A percentile compares a stretch with the other conserved stretches of the same genome.
Evolutionary conservation across 2,797 vertebrate genomes (phyloP).

Genomic region (Sebastes itinus): DNA sequence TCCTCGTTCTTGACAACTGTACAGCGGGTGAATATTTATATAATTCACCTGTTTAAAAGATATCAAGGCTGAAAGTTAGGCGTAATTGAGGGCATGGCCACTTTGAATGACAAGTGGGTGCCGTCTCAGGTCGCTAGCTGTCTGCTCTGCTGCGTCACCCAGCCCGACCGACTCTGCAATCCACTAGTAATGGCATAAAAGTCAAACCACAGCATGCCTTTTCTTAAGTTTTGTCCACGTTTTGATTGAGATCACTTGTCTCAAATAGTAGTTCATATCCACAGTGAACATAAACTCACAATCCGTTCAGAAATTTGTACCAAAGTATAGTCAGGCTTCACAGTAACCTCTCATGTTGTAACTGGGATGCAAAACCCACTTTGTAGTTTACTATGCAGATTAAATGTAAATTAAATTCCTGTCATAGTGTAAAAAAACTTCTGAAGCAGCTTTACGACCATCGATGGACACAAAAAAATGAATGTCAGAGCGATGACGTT

Average conservation of each 20-base stretch:
- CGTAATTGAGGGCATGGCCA: too few species aligned
- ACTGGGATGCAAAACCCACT: neutral
- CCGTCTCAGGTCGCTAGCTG: too few species aligned
- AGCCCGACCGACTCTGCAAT: fast-evolving
- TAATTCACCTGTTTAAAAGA: too few species aligned
- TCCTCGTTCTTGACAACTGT: too few species aligned
- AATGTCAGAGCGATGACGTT: neutral
- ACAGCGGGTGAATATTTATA: too few species aligned
- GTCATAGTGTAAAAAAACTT: neutral
- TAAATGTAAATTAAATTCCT: neutral
- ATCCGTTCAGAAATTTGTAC: too few species aligned
- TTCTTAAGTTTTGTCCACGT: neutral
- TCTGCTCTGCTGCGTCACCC: too few species aligned
- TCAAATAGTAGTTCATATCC: neutral
- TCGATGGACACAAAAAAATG: neutral
- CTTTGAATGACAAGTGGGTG: too few species aligned
- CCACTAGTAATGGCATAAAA: neutral
- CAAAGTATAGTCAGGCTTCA: neutral
- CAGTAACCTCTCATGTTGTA: fast-evolving
- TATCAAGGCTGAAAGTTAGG: too few species aligned
- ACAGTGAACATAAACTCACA: neutral
- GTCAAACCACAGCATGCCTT: neutral
- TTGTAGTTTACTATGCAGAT: neutral
- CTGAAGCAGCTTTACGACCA: neutral
- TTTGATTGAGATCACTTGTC: neutral